Percentiles rank a stretch among this genome's conserved stretches.
phyloP scores from a whole-genome alignment of 2,888 invertebrate species.

The Conistra vaccinii region DNA sequence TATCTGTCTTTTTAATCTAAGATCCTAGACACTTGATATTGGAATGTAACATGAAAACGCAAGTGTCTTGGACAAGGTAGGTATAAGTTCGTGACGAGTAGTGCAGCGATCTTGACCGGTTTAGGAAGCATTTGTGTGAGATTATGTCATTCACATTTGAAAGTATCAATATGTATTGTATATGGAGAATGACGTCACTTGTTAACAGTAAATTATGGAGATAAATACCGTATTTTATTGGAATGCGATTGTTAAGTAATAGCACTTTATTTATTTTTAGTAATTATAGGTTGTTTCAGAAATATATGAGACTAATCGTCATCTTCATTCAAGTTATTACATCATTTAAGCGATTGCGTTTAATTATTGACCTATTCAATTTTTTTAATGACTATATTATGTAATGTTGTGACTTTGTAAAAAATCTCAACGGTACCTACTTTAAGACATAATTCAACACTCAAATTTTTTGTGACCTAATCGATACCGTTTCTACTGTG shows the following conservation, averaged over 20 bases:
- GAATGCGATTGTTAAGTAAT: conserved; percentile 44
- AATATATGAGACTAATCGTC: conserved; percentile 46
- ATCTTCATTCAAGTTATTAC: conserved; percentile 56
- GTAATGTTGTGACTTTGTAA: conserved; percentile 63
- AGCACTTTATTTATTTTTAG: conserved; percentile 41
- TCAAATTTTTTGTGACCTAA: conserved; percentile 47
- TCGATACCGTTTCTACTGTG: conserved; percentile 34
- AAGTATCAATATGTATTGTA: conserved; percentile 44
- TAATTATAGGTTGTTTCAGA: conserved; percentile 48
- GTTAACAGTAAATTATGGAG: conserved; percentile 11
- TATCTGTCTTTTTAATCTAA: conserved; percentile 16
- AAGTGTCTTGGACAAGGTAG: conserved; percentile 46
- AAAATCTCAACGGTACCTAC: conserved; percentile 39
- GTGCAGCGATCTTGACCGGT: conserved; percentile 61
- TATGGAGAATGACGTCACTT: conserved; percentile 18
- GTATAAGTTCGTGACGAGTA: background rate
- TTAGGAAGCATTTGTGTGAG: conserved; percentile 31
- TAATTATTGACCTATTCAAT: conserved; percentile 67
- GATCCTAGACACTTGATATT: conserved; percentile 33
- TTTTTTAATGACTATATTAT: conserved; percentile 64
- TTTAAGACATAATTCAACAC: conserved; percentile 24
- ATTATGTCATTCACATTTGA: conserved; percentile 59
- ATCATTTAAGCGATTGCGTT: conserved; percentile 64
- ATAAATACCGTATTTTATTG: conserved; percentile 4
- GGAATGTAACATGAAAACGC: conserved; percentile 37